Base-by-base conservation (phyloP, 1,140 invertebrate species). In the Bombus difficillimus region DNA sequence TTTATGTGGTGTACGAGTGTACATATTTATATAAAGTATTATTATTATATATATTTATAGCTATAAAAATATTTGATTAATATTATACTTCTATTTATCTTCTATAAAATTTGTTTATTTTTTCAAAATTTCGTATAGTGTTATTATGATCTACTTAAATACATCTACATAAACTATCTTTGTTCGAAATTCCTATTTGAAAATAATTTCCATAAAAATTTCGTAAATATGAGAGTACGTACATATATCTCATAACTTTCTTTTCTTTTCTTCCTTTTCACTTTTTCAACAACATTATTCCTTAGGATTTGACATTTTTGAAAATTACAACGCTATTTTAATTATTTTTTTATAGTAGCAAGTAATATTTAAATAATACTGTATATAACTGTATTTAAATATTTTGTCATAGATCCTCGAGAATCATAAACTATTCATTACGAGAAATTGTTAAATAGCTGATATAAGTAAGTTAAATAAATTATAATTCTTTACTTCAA, bases 131-230 rank as follows among this genome's bases (percentile, higher is more conserved):
- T 62, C 10, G 13, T 62, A 12, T 62, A 28, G 10, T 28, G 3
- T n/a, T 53, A 53, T 53, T 53, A 62, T 28, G 59, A n/a, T n/a
- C 3, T 62, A 12, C 28, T 62, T 12, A n/a, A 62, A 62, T 62
- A n/a, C 13, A n/a, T 62, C 12, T 66, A 18, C 97, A 96, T 92
- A 97, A 97, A 74, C 93, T 96, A 92, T 96, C 96, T 91, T 96
- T 96, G 71, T 93, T 94, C 22, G 96, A 97, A 66, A 97, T 96
- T 64, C 97, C 96, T 83, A 96, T 97, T 91, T 97, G 93, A 97
- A 90, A 18, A 8, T 32, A 34, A 66, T 18, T 66, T 66, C 15
- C 32, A 18, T 18, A 10, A n/a, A 62, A 28, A 98, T 95, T 91
- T 97, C 97, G 94, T 96, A 97, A 41, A 97, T 95, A 93, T 53